Conservation (phyloP, 2,113 vertebrate species). For the Phaethornis superciliosus region DNA sequence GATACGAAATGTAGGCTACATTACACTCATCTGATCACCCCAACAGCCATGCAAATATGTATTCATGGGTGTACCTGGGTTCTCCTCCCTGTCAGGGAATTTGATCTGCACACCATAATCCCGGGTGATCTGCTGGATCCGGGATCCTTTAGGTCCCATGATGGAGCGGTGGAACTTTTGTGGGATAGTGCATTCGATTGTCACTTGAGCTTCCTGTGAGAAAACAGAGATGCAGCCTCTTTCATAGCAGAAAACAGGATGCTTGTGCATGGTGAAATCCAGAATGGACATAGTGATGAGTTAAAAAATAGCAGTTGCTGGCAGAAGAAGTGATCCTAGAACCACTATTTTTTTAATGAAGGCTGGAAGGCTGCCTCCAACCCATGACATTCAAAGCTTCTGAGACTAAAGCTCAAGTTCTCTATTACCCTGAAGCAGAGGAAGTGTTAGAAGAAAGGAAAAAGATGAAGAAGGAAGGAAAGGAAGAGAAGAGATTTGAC, state of each 20-base stretch:
- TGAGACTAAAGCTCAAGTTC: not conserved
- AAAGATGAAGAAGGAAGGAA: not conserved
- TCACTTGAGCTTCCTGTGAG: slow-evolving; percentile 93
- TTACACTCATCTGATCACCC: not conserved
- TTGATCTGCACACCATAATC: slow-evolving; percentile 95
- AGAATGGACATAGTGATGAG: not conserved
- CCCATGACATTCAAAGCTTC: not conserved
- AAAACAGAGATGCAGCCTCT: not conserved
- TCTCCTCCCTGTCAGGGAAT: slow-evolving; percentile 96
- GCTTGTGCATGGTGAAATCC: not conserved
- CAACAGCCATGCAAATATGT: not conserved
- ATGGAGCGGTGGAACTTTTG: slow-evolving; percentile 96
- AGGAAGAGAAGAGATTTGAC: not conserved
- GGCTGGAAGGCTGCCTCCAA: not conserved
- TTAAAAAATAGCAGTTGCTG: not conserved
- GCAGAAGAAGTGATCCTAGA: not conserved
- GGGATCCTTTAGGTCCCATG: slow-evolving; percentile 96
- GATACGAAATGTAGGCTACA: not conserved
- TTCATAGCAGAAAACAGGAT: not conserved
- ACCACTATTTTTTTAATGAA: not conserved
- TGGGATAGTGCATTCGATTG: slow-evolving; percentile 90
- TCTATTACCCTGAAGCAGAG: not conserved
- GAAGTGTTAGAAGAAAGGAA: not conserved
- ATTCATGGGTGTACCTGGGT: slow-evolving; percentile 64
- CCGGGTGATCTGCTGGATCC: slow-evolving; percentile 96